Base-by-base conservation (phyloP, 2,113 vertebrate genomes). In the Xiphophorus couchianus region DNA sequence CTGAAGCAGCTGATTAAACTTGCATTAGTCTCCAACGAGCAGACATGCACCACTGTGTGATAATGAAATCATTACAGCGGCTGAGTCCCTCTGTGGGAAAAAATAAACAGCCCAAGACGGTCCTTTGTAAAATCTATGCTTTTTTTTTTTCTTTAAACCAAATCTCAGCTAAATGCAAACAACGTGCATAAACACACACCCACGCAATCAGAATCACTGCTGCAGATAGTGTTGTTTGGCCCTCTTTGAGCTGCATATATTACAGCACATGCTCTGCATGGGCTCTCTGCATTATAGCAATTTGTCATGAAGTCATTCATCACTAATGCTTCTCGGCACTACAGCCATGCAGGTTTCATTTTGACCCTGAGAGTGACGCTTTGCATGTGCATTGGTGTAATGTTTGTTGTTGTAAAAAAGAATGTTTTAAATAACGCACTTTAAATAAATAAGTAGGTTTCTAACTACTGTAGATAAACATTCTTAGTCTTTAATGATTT, bases 251-350 rank as follows among this genome's bases (percentile, higher is more conserved):
- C 82, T 76, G 75, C 79, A 80, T 78, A 77, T 31, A 73, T 66
- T 78, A 58, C 29, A 28, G 70, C 65, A 61, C 39, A 44, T 14
- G 54, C 69, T 78, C 68, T 77, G 68, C 80, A 81, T 82, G 82
- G 69, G 62, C 82, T 84, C 79, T 66, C 76, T 25, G 78, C 86
- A 88, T 89, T 89, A 88, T 17, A 91, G 86, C 80, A 85, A 91
- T 93, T 91, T 90, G 80, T 91, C 88, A 91, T 77, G 58, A 89
- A 88, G 87, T 90, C 62, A 92, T 94, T 91, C 84, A 88, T 92
- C 78, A 90, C 83, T 82, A 87, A 84, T 82, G 73, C 74, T 87
- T 74, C 73, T 62, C 86, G 73, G 84, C 86, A 84, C 76, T 64
- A 78, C 66, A 87, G 90, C 88, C 80, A 67, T 85, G 85, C 86